Evolutionary conservation across 2,113 vertebrate species (phyloP).

Genomic region (Anarrhichthys ocellatus): DNA sequence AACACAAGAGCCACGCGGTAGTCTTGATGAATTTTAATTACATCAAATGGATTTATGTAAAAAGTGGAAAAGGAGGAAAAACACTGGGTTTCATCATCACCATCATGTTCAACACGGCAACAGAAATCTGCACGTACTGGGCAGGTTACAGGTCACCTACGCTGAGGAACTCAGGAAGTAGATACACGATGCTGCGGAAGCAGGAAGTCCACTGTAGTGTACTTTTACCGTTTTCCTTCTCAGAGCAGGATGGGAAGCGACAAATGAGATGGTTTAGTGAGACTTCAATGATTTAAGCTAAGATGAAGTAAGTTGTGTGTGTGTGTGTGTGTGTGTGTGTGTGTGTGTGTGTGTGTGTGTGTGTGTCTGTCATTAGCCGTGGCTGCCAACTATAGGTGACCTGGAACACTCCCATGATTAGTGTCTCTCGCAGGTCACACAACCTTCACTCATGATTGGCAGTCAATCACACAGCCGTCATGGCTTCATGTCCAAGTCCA

Average conservation of each 20-base stretch:
- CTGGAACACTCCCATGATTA: conserved; percentile 48
- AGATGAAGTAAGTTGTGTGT: neutral
- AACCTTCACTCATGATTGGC: conserved; percentile 42
- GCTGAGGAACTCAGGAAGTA: conserved; percentile 4
- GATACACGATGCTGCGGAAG: neutral
- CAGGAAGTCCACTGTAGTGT: neutral
- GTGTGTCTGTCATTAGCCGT: neutral
- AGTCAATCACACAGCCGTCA: conserved; percentile 50
- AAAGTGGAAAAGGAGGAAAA: conserved; percentile 81
- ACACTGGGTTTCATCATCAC: conserved; percentile 68
- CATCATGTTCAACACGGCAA: conserved; percentile 66
- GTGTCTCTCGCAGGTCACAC: conserved; percentile 47
- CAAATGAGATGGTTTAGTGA: conserved; percentile 20
- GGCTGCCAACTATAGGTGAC: conserved; percentile 44
- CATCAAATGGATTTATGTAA: conserved; percentile 84
- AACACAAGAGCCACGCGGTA: conserved; percentile 2
- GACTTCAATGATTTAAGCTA: conserved; percentile 22
- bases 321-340: neutral
- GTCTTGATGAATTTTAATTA: conserved; percentile 79
- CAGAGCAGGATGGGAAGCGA: conserved; percentile 38
- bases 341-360: no score
- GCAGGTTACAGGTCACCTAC: conserved; percentile 62
- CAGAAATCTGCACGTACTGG: conserved; percentile 27
- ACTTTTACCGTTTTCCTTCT: conserved; percentile 18
- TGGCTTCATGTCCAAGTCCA: conserved; percentile 68